Evolutionary conservation across 2,797 vertebrate species (phyloP).

Genomic region (Aldrovandia affinis): DNA sequence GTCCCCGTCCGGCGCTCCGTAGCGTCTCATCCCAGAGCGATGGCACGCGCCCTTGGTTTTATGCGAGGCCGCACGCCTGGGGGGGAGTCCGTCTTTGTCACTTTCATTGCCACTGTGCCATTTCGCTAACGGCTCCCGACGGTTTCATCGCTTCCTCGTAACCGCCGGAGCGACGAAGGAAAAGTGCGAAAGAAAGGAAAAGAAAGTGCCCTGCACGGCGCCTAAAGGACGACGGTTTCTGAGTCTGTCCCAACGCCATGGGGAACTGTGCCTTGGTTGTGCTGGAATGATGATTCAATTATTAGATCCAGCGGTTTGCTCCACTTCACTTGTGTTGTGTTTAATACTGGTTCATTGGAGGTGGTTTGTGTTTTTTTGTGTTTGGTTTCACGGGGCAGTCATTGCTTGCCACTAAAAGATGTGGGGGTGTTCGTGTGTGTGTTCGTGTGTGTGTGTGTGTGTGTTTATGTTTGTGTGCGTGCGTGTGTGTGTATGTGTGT

Average conservation of each 20-base stretch:
- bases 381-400: neutral
- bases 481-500: too few species aligned
- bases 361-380: neutral
- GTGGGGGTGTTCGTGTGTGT: too few species aligned
- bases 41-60: neutral
- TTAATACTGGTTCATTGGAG: neutral
- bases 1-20: neutral
- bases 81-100: neutral
- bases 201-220: neutral
- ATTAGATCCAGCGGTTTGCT: neutral
- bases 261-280: conserved; percentile 1
- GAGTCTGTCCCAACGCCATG: neutral
- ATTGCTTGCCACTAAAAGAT: too few species aligned
- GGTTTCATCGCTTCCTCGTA: conserved; percentile 60
- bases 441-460: too few species aligned
- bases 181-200: neutral
- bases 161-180: neutral
- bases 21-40: neutral
- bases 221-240: neutral
- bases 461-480: too few species aligned
- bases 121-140: conserved; percentile 33
- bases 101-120: neutral
- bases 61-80: neutral
- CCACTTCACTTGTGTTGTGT: neutral
- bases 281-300: neutral